phyloP scores from a whole-genome alignment of 2,113 vertebrate genomes.

The Oryzias curvinotus region DNA sequence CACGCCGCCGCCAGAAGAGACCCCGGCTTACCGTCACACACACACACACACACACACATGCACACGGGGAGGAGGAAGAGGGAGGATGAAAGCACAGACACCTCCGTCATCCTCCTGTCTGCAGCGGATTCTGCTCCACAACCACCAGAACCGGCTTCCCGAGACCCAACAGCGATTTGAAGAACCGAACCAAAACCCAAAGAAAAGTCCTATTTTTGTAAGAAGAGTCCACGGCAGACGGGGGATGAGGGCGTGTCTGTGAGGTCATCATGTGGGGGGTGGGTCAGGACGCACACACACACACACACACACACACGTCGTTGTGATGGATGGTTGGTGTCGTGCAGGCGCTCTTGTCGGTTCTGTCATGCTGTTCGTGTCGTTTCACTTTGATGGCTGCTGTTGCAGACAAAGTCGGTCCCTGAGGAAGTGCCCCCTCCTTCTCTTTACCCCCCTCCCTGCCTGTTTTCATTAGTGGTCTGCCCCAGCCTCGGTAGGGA shows the following conservation, averaged over 20 bases:
- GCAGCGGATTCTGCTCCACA: constrained; percentile 11
- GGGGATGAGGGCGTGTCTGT: constrained; percentile 15
- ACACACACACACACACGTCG: constrained; percentile 23
- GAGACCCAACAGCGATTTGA: neutral
- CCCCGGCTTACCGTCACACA: constrained; percentile 54
- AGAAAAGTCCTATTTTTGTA: constrained; percentile 8
- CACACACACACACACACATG: constrained; percentile 30
- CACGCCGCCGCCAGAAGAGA: constrained; percentile 82
- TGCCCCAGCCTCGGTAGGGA: constrained; percentile 11
- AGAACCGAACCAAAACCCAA: constrained; percentile 29
- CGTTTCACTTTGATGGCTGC: constrained; percentile 59
- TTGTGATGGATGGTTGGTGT: constrained; percentile 65
- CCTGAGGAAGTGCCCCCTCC: constrained; percentile 34
- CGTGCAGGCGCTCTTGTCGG: constrained; percentile 61
- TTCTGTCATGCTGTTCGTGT: constrained; percentile 70
- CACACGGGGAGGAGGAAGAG: constrained; percentile 1
- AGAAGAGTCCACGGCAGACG: constrained; percentile 9
- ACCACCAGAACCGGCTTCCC: neutral
- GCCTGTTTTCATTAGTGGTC: neutral
- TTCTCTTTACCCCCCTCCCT: neutral
- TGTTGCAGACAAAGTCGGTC: constrained; percentile 47
- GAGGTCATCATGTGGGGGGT: constrained; percentile 10
- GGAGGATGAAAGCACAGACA: constrained; percentile 14
- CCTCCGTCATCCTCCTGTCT: constrained; percentile 27
- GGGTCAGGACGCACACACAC: neutral